Percentiles rank a stretch among this genome's conserved stretches.
Evolutionary conservation across 2,797 vertebrate genomes (phyloP).

Genomic region (Paedocypris micromegethes): DNA sequence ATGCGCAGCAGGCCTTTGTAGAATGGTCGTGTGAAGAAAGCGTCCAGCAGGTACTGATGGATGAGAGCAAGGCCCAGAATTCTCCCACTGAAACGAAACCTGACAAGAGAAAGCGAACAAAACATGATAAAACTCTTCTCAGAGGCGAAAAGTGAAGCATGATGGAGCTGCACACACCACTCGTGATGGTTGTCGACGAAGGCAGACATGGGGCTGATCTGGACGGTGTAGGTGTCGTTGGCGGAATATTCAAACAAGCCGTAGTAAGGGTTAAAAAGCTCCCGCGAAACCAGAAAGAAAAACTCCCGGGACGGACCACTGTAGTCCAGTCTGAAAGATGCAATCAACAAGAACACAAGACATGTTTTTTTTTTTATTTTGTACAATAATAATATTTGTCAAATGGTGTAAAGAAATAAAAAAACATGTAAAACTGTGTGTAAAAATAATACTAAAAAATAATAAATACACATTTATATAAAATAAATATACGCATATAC

Average conservation of each 20-base stretch:
- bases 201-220: constrained; percentile 98
- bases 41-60: constrained; percentile 95
- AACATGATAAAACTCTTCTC: neutral
- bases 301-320: constrained; percentile 95
- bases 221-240: constrained; percentile 96
- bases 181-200: constrained; percentile 98
- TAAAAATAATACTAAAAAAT: too few species aligned
- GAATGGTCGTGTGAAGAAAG: constrained; percentile 96
- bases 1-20: constrained; percentile 97
- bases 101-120: constrained; percentile 49
- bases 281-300: constrained; percentile 95
- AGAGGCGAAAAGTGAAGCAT: too few species aligned
- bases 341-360: neutral
- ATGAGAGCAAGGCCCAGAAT: constrained; percentile 94
- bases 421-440: too few species aligned
- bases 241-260: constrained; percentile 97
- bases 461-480: too few species aligned
- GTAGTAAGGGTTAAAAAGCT: constrained; percentile 96
- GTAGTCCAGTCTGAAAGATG: constrained; percentile 82
- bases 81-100: constrained; percentile 95
- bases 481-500: too few species aligned
- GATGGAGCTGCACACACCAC: constrained; percentile 71
- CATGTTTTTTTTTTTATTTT: too few species aligned
- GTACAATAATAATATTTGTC: too few species aligned
- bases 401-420: too few species aligned